Evolutionary conservation across 2,113 vertebrate species (phyloP).

Genomic region (Pyxicephalus adspersus): DNA sequence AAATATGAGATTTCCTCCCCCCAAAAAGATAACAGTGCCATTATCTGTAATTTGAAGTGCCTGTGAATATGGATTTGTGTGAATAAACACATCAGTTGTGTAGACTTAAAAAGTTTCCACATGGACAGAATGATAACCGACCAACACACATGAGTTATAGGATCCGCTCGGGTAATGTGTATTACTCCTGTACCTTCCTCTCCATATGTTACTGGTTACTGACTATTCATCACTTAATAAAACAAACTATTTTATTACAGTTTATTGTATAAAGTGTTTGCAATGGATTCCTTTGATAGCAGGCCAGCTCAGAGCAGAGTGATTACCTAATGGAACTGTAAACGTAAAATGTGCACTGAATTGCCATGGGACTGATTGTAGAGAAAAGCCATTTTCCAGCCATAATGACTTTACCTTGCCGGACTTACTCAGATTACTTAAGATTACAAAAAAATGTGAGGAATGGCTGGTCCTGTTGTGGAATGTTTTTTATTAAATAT

Average conservation of each 20-base stretch:
- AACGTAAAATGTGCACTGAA: slow-evolving; percentile 46
- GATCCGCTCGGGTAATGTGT: neutral
- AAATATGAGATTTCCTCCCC: neutral
- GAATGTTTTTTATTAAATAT: slow-evolving; percentile 57
- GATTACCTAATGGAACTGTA: slow-evolving; percentile 44
- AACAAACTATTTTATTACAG: slow-evolving; percentile 42
- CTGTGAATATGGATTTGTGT: slow-evolving; percentile 2
- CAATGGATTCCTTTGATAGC: slow-evolving; percentile 42
- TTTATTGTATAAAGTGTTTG: slow-evolving; percentile 43
- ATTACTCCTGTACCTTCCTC: neutral
- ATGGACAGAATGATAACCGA: neutral
- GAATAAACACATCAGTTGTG: slow-evolving; percentile 33
- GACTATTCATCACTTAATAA: slow-evolving; percentile 49
- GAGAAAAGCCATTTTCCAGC: slow-evolving; percentile 1
- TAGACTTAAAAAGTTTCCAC: slow-evolving; percentile 21
- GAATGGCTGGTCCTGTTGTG: slow-evolving; percentile 39
- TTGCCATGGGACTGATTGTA: slow-evolving; percentile 30
- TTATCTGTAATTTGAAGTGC: neutral
- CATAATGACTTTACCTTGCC: slow-evolving; percentile 46
- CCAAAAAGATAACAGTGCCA: neutral
- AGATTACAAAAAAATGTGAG: slow-evolving; percentile 51
- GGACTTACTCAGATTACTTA: slow-evolving; percentile 45
- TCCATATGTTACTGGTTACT: slow-evolving; percentile 38
- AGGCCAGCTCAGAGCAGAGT: slow-evolving; percentile 19
- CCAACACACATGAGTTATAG: neutral